phyloP scores from a whole-genome alignment of 2,888 invertebrate genomes.

The Sinelater perroti region DNA sequence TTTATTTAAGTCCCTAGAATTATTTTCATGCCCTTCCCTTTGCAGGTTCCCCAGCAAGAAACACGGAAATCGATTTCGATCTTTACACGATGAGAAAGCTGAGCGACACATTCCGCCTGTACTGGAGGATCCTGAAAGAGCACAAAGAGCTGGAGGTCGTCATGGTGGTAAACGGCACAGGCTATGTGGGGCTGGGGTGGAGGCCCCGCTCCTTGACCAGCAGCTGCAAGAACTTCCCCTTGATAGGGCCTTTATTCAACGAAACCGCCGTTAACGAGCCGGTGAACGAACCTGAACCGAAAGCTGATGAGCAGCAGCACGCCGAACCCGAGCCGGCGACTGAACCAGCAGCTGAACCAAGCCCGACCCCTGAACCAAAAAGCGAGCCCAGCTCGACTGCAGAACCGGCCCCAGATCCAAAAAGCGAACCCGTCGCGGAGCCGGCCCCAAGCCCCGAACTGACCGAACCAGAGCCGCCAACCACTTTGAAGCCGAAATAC shows the following conservation, averaged over 20 bases:
- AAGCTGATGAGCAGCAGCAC: conserved; percentile 54
- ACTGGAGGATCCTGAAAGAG: conserved; percentile 86
- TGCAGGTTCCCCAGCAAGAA: conserved; percentile 81
- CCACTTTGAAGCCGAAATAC: conserved; percentile 48
- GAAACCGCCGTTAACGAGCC: conserved; percentile 52
- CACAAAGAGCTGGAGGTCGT: conserved; percentile 88
- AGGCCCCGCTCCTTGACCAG: conserved; percentile 79
- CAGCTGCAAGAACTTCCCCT: conserved; percentile 82
- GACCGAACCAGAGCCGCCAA: conserved; percentile 47
- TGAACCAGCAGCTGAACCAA: conserved; percentile 57
- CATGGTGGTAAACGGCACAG: conserved; percentile 86
- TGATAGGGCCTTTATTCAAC: conserved; percentile 60
- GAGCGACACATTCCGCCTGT: conserved; percentile 78
- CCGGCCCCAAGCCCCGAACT: conserved; percentile 40
- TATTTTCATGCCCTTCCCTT: no score
- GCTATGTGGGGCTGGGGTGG: conserved; percentile 94
- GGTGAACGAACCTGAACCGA: conserved; percentile 58
- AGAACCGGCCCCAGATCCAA: conserved; percentile 53
- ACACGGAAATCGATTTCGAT: conserved; percentile 75
- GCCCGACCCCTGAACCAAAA: conserved; percentile 57
- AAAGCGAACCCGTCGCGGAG: conserved; percentile 52
- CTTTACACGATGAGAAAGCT: conserved; percentile 76
- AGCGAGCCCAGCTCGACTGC: conserved; percentile 52
- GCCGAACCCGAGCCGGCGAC: conserved; percentile 58
- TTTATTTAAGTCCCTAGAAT: no score